Evolutionary conservation across 2,113 vertebrate genomes (phyloP).

Genomic region (Galbula dea): DNA sequence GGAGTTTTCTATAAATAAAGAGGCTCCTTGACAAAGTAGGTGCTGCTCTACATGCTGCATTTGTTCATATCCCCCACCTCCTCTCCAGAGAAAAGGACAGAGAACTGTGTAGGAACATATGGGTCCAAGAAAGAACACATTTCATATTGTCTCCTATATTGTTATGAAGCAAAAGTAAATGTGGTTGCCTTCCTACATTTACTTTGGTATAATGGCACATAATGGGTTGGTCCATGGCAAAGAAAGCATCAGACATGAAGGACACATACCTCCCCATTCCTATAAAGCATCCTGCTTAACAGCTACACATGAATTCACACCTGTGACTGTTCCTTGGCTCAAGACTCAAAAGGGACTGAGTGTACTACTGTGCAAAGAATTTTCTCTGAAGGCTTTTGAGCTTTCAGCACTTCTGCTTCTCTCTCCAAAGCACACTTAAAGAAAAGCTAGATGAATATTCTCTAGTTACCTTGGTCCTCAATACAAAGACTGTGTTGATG

Average conservation of each 20-base stretch:
- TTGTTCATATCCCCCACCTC: fast-evolving
- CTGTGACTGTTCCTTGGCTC: not conserved
- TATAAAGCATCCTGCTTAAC: not conserved
- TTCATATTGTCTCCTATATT: not conserved
- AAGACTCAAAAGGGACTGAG: not conserved
- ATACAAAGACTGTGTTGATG: conserved; percentile 98
- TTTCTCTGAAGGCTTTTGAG: not conserved
- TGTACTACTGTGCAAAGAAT: not conserved
- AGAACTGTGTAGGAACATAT: not conserved
- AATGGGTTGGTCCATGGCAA: not conserved
- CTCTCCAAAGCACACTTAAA: not conserved
- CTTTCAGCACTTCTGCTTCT: not conserved
- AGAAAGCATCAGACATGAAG: not conserved
- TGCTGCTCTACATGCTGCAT: not conserved
- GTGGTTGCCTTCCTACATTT: not conserved
- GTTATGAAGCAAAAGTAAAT: not conserved
- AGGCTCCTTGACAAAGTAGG: not conserved
- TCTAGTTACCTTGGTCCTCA: conserved; percentile 91
- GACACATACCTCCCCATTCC: not conserved
- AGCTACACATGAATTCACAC: not conserved
- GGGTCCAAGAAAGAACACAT: not conserved
- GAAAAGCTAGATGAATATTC: not conserved
- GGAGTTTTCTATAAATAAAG: not conserved
- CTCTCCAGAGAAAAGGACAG: not conserved
- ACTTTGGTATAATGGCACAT: not conserved